phyloP scores from a whole-genome alignment of 1,140 invertebrate species.

The Euwallacea similis region DNA sequence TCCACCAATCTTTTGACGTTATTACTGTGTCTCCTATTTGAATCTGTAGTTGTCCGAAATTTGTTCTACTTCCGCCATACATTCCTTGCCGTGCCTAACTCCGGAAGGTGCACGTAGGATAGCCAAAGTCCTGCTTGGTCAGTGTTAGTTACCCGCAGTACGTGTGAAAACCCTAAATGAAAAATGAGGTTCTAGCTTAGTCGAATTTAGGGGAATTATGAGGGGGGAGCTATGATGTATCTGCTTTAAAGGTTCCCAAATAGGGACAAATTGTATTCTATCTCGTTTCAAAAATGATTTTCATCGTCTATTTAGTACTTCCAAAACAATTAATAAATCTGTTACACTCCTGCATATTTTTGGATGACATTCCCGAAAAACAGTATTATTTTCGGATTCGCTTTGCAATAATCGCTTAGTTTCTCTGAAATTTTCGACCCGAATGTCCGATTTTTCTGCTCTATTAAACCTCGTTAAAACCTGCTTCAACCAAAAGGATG shows the following conservation, averaged over 20 bases:
- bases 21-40: no score
- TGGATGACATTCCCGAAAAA: constrained; percentile 17
- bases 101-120: background rate
- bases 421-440: constrained; percentile 24
- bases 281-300: background rate
- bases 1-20: no score
- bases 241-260: background rate
- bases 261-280: background rate
- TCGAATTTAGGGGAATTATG: background rate
- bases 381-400: constrained; percentile 20
- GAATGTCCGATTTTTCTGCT: constrained; percentile 18
- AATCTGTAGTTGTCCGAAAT: no score
- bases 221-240: background rate
- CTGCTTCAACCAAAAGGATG: constrained; percentile 5
- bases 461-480: no score
- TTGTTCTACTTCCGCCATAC: no score
- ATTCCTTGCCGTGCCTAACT: no score
- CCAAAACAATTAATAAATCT: constrained; percentile 11
- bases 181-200: background rate
- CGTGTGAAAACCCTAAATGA: background rate
- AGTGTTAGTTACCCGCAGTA: background rate
- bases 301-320: background rate
- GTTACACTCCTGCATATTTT: constrained; percentile 17
- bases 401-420: constrained; percentile 16
- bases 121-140: background rate